These are phyloP conservation scores for Andrena haemorrhoa DNA, from an alignment of 2,888 invertebrate species.

Conservation along the genomic window DNA sequence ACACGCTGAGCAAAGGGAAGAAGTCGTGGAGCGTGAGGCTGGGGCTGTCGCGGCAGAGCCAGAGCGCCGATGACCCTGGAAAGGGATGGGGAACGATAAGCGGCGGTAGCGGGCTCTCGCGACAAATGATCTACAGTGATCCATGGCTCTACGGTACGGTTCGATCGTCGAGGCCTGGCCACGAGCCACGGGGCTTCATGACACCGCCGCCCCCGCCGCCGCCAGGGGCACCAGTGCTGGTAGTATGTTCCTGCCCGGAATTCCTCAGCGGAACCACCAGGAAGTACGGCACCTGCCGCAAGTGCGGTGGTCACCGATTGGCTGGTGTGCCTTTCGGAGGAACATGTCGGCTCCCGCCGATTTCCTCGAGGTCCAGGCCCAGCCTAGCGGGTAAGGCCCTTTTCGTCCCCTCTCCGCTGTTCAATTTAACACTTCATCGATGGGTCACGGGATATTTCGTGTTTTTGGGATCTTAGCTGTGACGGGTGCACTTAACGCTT, in stretches of 20 bases:
- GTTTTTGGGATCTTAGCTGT: too few species aligned
- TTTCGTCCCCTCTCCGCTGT: neutral
- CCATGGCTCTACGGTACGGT: slow-evolving; percentile 94
- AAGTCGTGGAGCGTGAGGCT: slow-evolving; percentile 91
- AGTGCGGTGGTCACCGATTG: slow-evolving; percentile 93
- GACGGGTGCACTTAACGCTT: too few species aligned
- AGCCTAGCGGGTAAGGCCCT: slow-evolving; percentile 80
- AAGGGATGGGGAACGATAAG: slow-evolving; percentile 85
- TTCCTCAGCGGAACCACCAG: slow-evolving; percentile 91
- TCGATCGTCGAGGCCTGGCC: slow-evolving; percentile 84
- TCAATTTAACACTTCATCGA: too few species aligned
- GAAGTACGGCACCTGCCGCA: slow-evolving; percentile 92
- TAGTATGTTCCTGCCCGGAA: slow-evolving; percentile 93
- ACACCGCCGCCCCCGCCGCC: slow-evolving; percentile 86
- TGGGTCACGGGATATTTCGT: too few species aligned
- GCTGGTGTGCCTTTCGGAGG: slow-evolving; percentile 90
- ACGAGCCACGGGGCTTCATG: slow-evolving; percentile 84
- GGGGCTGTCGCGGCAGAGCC: slow-evolving; percentile 86
- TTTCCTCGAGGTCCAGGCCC: slow-evolving; percentile 79
- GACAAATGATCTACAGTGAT: slow-evolving; percentile 89
- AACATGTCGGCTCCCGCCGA: slow-evolving; percentile 84
- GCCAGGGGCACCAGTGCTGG: slow-evolving; percentile 88
- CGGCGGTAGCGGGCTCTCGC: slow-evolving; percentile 90
- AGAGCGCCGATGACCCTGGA: slow-evolving; percentile 81
- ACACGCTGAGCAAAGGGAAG: slow-evolving; percentile 86